These are phyloP conservation scores for Andrena camellia DNA, from an alignment of 2,888 invertebrate species.

Conservation along the genomic window DNA sequence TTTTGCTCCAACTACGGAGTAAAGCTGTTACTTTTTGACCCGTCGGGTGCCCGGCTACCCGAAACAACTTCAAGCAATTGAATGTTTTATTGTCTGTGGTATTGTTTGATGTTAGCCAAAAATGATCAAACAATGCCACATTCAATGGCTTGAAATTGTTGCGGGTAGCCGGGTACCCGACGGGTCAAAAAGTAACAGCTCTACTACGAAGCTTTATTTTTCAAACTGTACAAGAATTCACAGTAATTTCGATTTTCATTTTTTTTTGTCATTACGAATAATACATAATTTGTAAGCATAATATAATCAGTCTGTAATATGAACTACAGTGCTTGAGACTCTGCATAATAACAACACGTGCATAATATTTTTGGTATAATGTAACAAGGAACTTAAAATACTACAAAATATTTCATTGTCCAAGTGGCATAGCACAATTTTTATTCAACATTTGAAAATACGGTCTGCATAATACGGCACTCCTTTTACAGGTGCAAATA, in stretches of 20 bases:
- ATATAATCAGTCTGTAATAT: conserved; percentile 17
- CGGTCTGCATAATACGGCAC: conserved; percentile 50
- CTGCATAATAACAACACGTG: not conserved
- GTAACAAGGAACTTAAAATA: conserved; percentile 31
- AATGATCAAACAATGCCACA: too few species aligned
- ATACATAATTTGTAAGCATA: conserved; percentile 34
- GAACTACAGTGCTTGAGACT: conserved; percentile 5
- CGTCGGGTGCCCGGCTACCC: too few species aligned
- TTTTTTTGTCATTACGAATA: conserved; percentile 18
- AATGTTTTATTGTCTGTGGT: too few species aligned
- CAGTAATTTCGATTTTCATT: conserved; percentile 20
- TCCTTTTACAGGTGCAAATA: conserved; percentile 56
- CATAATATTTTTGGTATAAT: conserved; percentile 30
- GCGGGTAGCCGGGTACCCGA: too few species aligned
- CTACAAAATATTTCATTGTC: conserved; percentile 26
- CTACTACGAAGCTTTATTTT: too few species aligned
- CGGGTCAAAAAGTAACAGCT: too few species aligned
- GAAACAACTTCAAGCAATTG: too few species aligned
- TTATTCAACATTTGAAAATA: conserved; percentile 34
- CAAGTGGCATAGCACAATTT: conserved; percentile 45
- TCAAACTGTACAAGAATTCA: conserved; percentile 11
- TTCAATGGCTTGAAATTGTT: too few species aligned
- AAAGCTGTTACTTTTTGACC: too few species aligned
- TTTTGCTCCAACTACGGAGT: not conserved
- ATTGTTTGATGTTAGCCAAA: too few species aligned